Evolutionary conservation across 2,113 vertebrate species (phyloP), one percentile per base, ranked within the genome.

Genomic region (Gobius niger): DNA sequence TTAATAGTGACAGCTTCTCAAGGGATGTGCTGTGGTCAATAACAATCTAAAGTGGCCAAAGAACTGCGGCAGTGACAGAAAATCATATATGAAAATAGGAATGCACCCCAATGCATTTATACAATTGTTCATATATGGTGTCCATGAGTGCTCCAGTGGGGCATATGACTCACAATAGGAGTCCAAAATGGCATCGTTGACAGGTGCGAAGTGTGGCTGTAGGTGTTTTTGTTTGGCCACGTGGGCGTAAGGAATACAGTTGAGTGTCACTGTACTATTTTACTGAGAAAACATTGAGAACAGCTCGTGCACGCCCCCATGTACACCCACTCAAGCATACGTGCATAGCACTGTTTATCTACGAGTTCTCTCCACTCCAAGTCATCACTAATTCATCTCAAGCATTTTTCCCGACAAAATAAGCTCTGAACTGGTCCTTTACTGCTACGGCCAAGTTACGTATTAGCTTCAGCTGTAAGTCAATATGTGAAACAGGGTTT

Each of bases 201-300:
- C 78, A 84, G 79, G 81, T 80, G 77, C 73, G 70, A 68, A 63
- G 71, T 77, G 79, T 72, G 70, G 42, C 62, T 68, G 80, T 81
- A 76, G 78, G 85, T 81, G 85, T 85, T 82, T 85, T 81, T 87
- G 79, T 87, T 85, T 85, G 72, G 63, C 24, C 60, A 76, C 65
- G 85, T 84, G 76, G 81, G 84, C 78, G 76, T 70, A 76, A 82
- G 75, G 72, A 78, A 84, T 70, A 81, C 75, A 70, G 67, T 72
- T 10, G 70, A 81, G 69, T 78, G 69, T 82, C 73, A 82, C 68
- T 68, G 61, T 67, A 47, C 57, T 54, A n/a, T 77, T 80, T 77
- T 65, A 79, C 74, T 47, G 53, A 41, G 12, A 56, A 82, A 79
- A 63, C 62, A 66, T 67, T 73, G 46, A 63, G 61, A 44, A 51